Evolutionary conservation across 2,888 invertebrate genomes (phyloP).

Genomic region (Syrphus vitripennis): DNA sequence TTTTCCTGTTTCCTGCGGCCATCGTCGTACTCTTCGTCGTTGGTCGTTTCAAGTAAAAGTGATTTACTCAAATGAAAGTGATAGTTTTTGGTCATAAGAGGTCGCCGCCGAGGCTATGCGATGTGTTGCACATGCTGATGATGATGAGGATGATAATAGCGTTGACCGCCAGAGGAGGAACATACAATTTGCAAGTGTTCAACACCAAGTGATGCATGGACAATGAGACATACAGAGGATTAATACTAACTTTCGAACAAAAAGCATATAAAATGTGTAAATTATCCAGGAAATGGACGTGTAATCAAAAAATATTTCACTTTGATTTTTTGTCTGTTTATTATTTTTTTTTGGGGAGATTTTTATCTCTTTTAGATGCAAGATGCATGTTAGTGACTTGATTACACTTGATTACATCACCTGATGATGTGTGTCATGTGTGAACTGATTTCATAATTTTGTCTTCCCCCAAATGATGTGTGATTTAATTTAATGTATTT

Average conservation of each 20-base stretch:
- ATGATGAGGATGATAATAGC: conserved; percentile 2
- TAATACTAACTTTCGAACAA: conserved; percentile 14
- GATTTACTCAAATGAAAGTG: conserved; percentile 61
- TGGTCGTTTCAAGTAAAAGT: conserved; percentile 45
- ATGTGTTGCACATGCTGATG: conserved; percentile 26
- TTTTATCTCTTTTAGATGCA: conserved; percentile 10
- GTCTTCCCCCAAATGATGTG: conserved; percentile 12
- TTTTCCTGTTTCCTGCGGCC: conserved; percentile 35
- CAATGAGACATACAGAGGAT: conserved; percentile 47
- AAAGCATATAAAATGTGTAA: conserved; percentile 19
- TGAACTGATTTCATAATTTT: conserved; percentile 32
- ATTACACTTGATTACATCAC: conserved; percentile 31
- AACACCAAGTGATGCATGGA: conserved; percentile 30
- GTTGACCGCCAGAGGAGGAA: conserved; percentile 11
- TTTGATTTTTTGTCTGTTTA: too few species aligned
- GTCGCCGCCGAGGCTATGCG: not conserved
- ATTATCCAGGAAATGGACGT: conserved; percentile 60
- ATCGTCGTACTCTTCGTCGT: not conserved
- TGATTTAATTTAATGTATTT: conserved; percentile 1
- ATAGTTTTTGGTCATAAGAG: conserved; percentile 41
- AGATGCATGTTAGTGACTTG: not conserved
- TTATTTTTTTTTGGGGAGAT: not conserved
- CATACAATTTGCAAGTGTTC: conserved; percentile 5
- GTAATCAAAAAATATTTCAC: conserved; percentile 15
- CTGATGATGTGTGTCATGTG: not conserved